These are phyloP conservation scores for Volucella bombylans DNA, from an alignment of 2,888 invertebrate species.

Conservation along the genomic window DNA sequence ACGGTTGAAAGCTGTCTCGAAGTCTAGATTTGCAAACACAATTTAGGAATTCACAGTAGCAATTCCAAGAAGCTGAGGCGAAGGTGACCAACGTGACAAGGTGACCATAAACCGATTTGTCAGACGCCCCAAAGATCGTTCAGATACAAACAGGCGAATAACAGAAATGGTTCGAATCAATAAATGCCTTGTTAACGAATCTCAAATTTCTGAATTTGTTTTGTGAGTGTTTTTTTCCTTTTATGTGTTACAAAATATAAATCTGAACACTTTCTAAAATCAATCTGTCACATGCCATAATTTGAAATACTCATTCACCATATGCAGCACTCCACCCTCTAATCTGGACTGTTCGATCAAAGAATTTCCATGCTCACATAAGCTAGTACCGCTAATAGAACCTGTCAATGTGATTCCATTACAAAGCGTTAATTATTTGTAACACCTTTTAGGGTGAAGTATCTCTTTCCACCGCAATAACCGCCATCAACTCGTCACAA, in stretches of 20 bases:
- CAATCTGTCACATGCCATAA: constrained; percentile 64
- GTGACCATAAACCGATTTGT: too few relatives aligned
- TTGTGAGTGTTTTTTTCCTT: neutral
- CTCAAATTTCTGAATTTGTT: too few relatives aligned
- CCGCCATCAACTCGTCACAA: constrained; percentile 70
- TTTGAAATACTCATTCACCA: constrained; percentile 23
- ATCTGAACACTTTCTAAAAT: constrained; percentile 14
- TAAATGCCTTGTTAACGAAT: too few relatives aligned
- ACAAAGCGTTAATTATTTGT: constrained; percentile 70
- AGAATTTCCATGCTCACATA: constrained; percentile 62
- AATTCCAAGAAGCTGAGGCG: too few relatives aligned
- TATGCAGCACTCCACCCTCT: constrained; percentile 60
- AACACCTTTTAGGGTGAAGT: constrained; percentile 74
- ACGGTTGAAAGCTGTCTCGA: too few relatives aligned
- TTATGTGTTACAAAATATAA: constrained; percentile 9
- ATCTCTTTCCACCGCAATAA: constrained; percentile 63
- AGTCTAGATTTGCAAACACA: too few relatives aligned
- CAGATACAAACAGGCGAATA: too few relatives aligned
- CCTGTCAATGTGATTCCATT: constrained; percentile 69
- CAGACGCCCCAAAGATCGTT: too few relatives aligned
- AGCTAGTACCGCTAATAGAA: constrained; percentile 56
- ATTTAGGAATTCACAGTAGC: too few relatives aligned
- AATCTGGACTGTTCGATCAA: constrained; percentile 57
- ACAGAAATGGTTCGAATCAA: too few relatives aligned
- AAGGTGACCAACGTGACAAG: too few relatives aligned